These are phyloP conservation scores for Sturmia bella DNA, from an alignment of 2,888 invertebrate species.

Conservation along the genomic window DNA sequence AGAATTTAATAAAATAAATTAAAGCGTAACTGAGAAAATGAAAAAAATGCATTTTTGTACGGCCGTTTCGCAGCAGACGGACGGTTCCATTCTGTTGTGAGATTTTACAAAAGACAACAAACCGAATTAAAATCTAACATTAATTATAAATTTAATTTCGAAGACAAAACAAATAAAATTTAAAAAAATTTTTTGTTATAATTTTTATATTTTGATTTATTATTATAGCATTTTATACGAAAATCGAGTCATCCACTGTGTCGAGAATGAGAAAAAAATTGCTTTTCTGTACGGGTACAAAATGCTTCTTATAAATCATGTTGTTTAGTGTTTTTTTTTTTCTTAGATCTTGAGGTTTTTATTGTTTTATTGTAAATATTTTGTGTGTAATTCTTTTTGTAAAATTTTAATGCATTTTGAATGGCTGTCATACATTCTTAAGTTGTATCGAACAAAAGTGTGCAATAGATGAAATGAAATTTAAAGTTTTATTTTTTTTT, in stretches of 20 bases:
- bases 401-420: slow-evolving; percentile 46
- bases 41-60: slow-evolving; percentile 21
- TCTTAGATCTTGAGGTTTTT: slow-evolving; percentile 12
- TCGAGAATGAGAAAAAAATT: slow-evolving; percentile 39
- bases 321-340: slow-evolving; percentile 21
- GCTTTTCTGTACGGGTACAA: slow-evolving; percentile 49
- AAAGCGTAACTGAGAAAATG: slow-evolving; percentile 52
- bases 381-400: slow-evolving; percentile 8
- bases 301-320: slow-evolving; percentile 60
- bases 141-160: slow-evolving; percentile 57
- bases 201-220: background rate
- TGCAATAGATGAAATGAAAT: background rate
- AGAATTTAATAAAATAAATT: slow-evolving; percentile 64
- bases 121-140: slow-evolving; percentile 28
- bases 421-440: slow-evolving; percentile 44
- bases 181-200: slow-evolving; percentile 27
- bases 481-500: background rate
- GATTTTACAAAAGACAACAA: background rate
- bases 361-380: slow-evolving; percentile 28
- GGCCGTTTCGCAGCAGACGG: background rate
- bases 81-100: slow-evolving; percentile 12
- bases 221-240: background rate
- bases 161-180: slow-evolving; percentile 46
- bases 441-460: slow-evolving; percentile 31
- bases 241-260: slow-evolving; percentile 29